Evolutionary conservation across 2,113 vertebrate genomes (phyloP).

Genomic region (Tachysurus vachellii): DNA sequence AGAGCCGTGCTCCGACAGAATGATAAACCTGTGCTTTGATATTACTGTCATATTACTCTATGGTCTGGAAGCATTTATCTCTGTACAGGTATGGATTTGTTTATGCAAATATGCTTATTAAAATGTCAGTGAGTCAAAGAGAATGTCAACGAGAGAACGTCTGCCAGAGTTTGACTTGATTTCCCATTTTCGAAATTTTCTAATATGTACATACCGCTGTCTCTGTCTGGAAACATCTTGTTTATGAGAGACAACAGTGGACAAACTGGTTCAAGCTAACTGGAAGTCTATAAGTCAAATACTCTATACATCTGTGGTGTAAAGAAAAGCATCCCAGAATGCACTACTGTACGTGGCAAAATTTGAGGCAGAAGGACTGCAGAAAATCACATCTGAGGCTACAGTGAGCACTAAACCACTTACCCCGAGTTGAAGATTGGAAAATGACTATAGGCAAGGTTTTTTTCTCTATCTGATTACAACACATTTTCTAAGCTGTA

Average conservation of each 20-base stretch:
- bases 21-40: not conserved
- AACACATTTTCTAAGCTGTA: not conserved
- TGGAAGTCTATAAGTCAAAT: not conserved
- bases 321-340: not conserved
- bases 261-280: not conserved
- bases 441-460: not conserved
- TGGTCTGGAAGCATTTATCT: slow-evolving; percentile 7
- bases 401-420: not conserved
- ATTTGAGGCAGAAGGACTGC: not conserved
- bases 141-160: slow-evolving; percentile 24
- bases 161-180: not conserved
- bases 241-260: not conserved
- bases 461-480: not conserved
- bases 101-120: slow-evolving; percentile 36
- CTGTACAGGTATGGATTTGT: slow-evolving; percentile 32
- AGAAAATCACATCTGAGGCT: not conserved
- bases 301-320: not conserved
- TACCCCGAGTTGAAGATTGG: not conserved
- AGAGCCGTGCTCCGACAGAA: slow-evolving; percentile 7
- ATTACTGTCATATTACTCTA: not conserved
- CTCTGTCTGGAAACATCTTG: not conserved
- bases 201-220: not conserved
- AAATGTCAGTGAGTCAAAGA: slow-evolving; percentile 19
- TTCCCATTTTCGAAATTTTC: not conserved
- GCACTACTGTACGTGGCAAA: not conserved